Base-by-base conservation (phyloP, 2,797 vertebrate species). In the Macroramphosus scolopax region DNA sequence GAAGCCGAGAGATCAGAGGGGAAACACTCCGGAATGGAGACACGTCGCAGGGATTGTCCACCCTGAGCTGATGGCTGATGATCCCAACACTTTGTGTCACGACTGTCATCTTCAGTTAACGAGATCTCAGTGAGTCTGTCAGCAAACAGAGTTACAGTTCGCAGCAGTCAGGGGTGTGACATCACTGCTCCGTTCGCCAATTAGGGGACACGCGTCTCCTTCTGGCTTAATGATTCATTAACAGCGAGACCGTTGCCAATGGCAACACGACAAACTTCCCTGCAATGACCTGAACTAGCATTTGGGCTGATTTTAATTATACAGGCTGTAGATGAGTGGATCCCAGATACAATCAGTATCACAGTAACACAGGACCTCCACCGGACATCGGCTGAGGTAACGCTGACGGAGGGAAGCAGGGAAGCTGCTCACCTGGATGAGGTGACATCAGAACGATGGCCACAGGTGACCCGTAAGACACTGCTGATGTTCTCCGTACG, bases 61-160 rank as follows among this genome's bases (percentile, higher is more conserved):
- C 31, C 51, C 46, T 61, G 26, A 7, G 15, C 43, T 17, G 43
- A 71, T 20, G 61, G 56, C 49, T 43, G 58, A 57, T 4, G 39
- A 46, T 49, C 50, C 28, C 39, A 53, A 43, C 32, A 24, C 45
- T 54, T 66, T 44, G 29, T 45, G 52, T 60, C 59, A 69, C 12
- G 16, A 33, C 58, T 61, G 68, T 69, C 68, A 25, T 49, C 51
- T 69, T 68, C 50, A 63, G 75, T 81, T 59, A 72, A 32, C 52
- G 20, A 30, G 38, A 61, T 30, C 36, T 20, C 14, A 28, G 3
- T 4, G n/a, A 15, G 31, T 33, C 13, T 33, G 3, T 32, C 10
- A 1, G 30, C 8, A 12, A 44, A 45, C 1, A 3, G 1, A 15
- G 20, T 20, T 20, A 5, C 28, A 25, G 20, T 39, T 44, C 29